phyloP scores from a whole-genome alignment of 92 coral and sea anemone species.

The Palythoa grandis region DNA sequence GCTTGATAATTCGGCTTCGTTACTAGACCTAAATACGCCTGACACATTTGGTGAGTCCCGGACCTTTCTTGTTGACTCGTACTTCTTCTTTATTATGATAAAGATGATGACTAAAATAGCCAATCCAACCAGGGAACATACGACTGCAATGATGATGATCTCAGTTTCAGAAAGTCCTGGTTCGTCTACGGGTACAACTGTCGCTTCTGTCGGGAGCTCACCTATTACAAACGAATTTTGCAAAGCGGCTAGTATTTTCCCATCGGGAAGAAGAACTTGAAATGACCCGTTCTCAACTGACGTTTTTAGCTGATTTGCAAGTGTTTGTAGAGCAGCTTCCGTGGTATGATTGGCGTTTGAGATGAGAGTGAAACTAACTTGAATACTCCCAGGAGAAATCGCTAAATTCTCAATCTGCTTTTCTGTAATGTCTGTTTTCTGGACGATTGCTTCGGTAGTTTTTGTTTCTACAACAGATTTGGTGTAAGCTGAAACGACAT shows the following conservation, averaged over 20 bases:
- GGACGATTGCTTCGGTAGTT: neutral
- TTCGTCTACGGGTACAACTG: neutral
- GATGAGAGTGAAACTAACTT: conserved; percentile 9
- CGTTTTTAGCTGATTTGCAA: neutral
- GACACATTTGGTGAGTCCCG: neutral
- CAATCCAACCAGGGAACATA: conserved; percentile 28
- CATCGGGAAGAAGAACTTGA: conserved; percentile 29
- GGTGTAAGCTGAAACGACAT: neutral
- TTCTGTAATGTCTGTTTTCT: neutral
- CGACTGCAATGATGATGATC: conserved; percentile 42
- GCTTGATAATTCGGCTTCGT: neutral
- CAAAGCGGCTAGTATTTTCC: conserved; percentile 15
- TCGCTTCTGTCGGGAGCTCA: neutral
- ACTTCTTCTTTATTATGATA: conserved; percentile 7
- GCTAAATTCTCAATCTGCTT: conserved; percentile 15
- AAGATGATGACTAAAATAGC: neutral
- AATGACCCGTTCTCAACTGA: neutral
- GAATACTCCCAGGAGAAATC: conserved; percentile 26
- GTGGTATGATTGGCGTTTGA: conserved; percentile 12
- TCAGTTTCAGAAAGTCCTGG: conserved; percentile 24
- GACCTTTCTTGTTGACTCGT: neutral
- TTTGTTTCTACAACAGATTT: neutral
- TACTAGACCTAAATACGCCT: neutral
- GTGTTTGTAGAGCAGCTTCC: neutral
- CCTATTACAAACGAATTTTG: conserved; percentile 8